Base-by-base conservation (phyloP, 1,140 invertebrate genomes). In the Eriosoma lanigerum region DNA sequence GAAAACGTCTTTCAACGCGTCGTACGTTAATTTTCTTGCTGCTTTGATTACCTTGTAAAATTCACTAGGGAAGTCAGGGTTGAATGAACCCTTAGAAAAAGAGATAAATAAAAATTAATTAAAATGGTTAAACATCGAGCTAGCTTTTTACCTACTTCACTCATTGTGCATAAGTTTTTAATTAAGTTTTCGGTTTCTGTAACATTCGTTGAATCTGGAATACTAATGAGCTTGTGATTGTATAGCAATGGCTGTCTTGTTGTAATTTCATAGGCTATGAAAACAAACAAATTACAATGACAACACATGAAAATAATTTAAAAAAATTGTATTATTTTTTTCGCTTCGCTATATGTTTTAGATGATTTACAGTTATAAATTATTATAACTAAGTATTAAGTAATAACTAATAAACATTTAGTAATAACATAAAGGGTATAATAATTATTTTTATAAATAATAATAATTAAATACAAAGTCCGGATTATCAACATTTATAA, bases 31-130 rank as follows among this genome's bases (percentile, higher is more conserved):
- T 56, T 87, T 85, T 68, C 90, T 86, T 0, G 90, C 85, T 0
- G 89, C 88, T 82, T 90, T 88, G 66, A 92, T 86, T 81, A 92
- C 89, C 76, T 88, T 89, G 0, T 89, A 90, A 82, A 91, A 92
- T 46, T 87, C 86, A 83, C 91, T 88, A 2, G 90, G 88, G 82
- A 90, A 91, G 82, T 88, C 87, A 13, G 88, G 86, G 82, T 90
- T 87, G 56, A 90, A 73, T 82, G 87, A 89, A 32, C 90, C 89
- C 84, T 83, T 60, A 26, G 78, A 81, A n/a, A 48, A 0, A 54
- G n/a, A 54, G 21, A 52, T 32, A 21, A 38, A 29, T 24, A 38
- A 38, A 38, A 38, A 38, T 38, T 38, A 8, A 1, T 68, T 66
- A 54, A 54, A 56, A 21, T 66, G 26, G 32, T 29, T 58, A 1